A percentile compares a stretch with the other conserved stretches of the same genome.
These are phyloP conservation scores for Lottia gigantea DNA, from an alignment of 2,888 invertebrate species.

Conservation along the genomic window DNA sequence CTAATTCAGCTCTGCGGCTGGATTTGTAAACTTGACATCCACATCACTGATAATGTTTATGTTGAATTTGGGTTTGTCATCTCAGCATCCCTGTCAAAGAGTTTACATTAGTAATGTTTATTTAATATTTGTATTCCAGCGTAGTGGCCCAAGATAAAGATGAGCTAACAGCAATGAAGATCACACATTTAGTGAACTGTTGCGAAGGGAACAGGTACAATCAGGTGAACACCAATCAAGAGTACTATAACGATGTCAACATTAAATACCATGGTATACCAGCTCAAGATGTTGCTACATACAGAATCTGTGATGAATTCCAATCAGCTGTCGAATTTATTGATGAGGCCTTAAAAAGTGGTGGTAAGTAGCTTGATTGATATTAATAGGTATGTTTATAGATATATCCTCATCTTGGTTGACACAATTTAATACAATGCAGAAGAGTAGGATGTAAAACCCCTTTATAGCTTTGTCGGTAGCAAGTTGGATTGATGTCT, in stretches of 20 bases:
- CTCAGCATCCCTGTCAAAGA: too few species aligned
- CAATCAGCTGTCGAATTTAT: conserved; percentile 84
- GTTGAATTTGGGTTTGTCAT: too few species aligned
- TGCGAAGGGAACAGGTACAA: conserved; percentile 79
- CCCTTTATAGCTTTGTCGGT: too few species aligned
- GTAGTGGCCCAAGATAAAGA: conserved; percentile 82
- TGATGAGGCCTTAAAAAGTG: conserved; percentile 73
- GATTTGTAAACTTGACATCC: too few species aligned
- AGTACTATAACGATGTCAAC: conserved; percentile 79
- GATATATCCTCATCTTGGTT: too few species aligned
- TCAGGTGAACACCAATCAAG: conserved; percentile 81
- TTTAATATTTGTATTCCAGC: conserved; percentile 68
- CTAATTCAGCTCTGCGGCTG: too few species aligned
- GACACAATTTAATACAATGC: too few species aligned
- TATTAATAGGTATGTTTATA: too few species aligned
- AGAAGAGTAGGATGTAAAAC: too few species aligned
- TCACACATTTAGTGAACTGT: conserved; percentile 87
- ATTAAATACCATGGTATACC: conserved; percentile 84
- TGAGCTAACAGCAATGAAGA: conserved; percentile 79
- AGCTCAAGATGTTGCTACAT: conserved; percentile 81
- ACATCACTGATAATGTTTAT: too few species aligned
- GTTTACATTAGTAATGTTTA: too few species aligned
- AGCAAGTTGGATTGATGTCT: too few species aligned
- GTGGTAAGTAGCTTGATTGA: conserved; percentile 40
- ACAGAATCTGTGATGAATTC: conserved; percentile 85